Evolutionary conservation across 1,140 invertebrate species (phyloP).

Genomic region (Chironomus tepperi): DNA sequence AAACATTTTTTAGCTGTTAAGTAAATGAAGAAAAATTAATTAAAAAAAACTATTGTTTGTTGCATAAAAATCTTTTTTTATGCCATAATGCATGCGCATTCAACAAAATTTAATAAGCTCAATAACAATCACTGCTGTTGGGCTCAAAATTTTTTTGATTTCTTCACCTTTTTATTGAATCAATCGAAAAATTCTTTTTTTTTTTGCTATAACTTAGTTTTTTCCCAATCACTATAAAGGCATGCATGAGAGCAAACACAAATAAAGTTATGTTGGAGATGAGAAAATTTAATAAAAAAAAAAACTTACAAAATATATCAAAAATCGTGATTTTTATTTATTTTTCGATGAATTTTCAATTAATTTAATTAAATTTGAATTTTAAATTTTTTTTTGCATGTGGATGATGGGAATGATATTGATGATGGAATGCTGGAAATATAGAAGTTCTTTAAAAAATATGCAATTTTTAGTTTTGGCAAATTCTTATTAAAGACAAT

Average conservation of each 20-base stretch:
- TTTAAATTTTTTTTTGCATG: too few relatives aligned
- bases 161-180: neutral
- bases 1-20: constrained; percentile 1
- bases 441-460: too few relatives aligned
- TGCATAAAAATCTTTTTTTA: neutral
- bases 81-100: neutral
- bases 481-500: too few relatives aligned
- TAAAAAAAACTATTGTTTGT: neutral
- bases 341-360: neutral
- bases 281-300: neutral
- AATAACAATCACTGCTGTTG: too few relatives aligned
- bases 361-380: too few relatives aligned
- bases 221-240: neutral
- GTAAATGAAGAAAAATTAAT: constrained; percentile 11
- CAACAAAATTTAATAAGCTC: neutral
- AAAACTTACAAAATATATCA: neutral
- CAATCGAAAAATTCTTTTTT: neutral
- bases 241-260: neutral
- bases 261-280: constrained; percentile 1
- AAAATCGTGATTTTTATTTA: neutral
- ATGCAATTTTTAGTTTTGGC: too few relatives aligned
- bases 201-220: neutral
- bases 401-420: too few relatives aligned
- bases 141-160: neutral
- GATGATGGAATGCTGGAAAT: too few relatives aligned